Base-by-base conservation (phyloP, 35 echinoderm and acorn worm genomes). In the Heliocidaris tuberculata region DNA sequence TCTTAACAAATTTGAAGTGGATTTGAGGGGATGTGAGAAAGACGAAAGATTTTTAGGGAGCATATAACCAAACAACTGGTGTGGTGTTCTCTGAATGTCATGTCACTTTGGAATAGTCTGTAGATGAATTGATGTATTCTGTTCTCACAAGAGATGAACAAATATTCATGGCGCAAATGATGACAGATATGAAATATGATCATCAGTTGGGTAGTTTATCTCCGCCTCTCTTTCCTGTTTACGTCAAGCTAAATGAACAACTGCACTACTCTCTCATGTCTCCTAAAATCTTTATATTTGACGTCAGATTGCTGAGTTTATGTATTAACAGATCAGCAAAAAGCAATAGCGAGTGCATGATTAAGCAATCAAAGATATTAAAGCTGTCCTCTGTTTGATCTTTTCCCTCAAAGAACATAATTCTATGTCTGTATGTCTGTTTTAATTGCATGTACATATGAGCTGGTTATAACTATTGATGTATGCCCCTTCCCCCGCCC, bases 171-270 rank as follows among this genome's bases (percentile, higher is more conserved):
- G 6, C 5, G 60, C 5, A 70, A 19, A 21, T 19, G 60, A 70
- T 70, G 60, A 70, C 60, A 70, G 60, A 65, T 52, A 52, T 70
- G 60, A 70, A 70, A 70, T 70, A 70, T 70, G 60, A 70, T 70
- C 60, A 24, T 70, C 60, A 70, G 19, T 24, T 70, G 60, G 60
- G 60, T 27, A 70, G 17, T 70, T 21, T 27, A 70, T 19, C 60
- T 19, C 60, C 6, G 60, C 60, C 12, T 52, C 60, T 24, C 60
- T 70, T 70, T 24, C 60, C 13, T 65, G 60, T 65, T 16, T 19
- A 17, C 60, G 60, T 65, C 60, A 70, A 27, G 60, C 60, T 24
- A 70, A 21, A 70, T 70, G 60, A 70, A 70, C 60, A 70, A 70
- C 60, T 70, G 60, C 60, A 70, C 5, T 2, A 70, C 60, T 70